Percentiles rank a stretch among this genome's conserved stretches.
Evolutionary conservation across 2,888 invertebrate genomes (phyloP).

Genomic region (Dione vanillae): DNA sequence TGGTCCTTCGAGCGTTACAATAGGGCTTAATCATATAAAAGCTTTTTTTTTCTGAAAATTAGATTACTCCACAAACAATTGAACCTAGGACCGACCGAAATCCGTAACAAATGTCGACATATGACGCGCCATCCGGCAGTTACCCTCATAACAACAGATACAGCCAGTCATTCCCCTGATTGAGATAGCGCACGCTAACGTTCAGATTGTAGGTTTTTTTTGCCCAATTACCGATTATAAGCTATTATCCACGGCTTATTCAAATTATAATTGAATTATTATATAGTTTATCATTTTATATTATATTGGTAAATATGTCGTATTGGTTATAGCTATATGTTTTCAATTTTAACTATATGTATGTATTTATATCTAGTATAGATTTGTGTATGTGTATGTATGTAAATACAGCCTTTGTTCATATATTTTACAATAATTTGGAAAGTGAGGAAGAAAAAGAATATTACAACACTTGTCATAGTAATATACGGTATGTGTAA

Average conservation of each 20-base stretch:
- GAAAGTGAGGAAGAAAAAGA: too few relatives aligned
- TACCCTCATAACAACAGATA: slow-evolving; percentile 21
- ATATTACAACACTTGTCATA: too few relatives aligned
- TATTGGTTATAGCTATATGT: too few relatives aligned
- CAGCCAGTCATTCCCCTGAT: slow-evolving; percentile 38
- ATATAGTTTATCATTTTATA: not conserved
- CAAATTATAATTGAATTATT: slow-evolving; percentile 7
- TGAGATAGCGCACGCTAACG: slow-evolving; percentile 39
- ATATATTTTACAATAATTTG: too few relatives aligned
- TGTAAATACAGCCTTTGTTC: too few relatives aligned
- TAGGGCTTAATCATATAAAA: not conserved
- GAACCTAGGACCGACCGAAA: not conserved
- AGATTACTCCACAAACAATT: not conserved
- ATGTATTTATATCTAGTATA: too few relatives aligned
- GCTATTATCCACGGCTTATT: slow-evolving; percentile 4
- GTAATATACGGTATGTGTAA: too few relatives aligned
- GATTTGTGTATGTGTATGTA: too few relatives aligned
- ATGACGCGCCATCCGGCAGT: slow-evolving; percentile 1
- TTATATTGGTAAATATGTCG: too few relatives aligned
- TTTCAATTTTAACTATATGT: too few relatives aligned
- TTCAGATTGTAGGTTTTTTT: slow-evolving; percentile 28
- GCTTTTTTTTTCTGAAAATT: not conserved
- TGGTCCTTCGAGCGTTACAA: not conserved
- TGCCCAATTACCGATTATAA: slow-evolving; percentile 24
- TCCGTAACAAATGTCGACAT: slow-evolving; percentile 21